phyloP scores from a whole-genome alignment of 2,888 invertebrate genomes.

The Lordiphosa fenestrarum region DNA sequence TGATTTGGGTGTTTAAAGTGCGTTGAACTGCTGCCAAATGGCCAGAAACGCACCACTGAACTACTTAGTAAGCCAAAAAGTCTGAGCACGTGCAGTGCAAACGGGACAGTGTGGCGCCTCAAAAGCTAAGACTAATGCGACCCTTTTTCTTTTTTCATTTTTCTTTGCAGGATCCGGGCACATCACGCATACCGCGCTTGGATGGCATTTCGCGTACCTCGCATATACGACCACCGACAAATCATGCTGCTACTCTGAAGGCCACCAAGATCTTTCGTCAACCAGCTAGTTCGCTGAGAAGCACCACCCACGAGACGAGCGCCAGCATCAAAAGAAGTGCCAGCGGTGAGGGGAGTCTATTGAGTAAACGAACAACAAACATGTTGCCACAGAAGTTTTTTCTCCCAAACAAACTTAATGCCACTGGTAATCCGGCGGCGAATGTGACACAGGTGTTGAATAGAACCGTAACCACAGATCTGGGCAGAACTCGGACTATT shows the following conservation, averaged over 20 bases:
- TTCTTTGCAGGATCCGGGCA: constrained; percentile 75
- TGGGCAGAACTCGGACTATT: constrained; percentile 5
- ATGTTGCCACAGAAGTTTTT: constrained; percentile 76
- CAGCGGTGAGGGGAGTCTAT: constrained; percentile 70
- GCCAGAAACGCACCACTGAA: constrained; percentile 65
- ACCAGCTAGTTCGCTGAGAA: constrained; percentile 46
- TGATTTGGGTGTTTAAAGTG: constrained; percentile 41
- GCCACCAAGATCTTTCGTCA: constrained; percentile 66
- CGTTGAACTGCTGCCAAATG: constrained; percentile 71
- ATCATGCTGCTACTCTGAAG: constrained; percentile 28
- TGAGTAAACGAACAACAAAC: constrained; percentile 74
- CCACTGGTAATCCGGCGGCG: neutral
- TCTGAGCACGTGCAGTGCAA: constrained; percentile 51
- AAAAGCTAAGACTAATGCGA: constrained; percentile 9
- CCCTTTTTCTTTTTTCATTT: constrained; percentile 12
- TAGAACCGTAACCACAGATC: no score
- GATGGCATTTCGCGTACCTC: constrained; percentile 73
- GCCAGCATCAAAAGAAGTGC: constrained; percentile 70
- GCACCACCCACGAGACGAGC: constrained; percentile 32
- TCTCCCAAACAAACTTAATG: constrained; percentile 38
- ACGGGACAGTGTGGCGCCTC: constrained; percentile 43
- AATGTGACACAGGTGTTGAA: no score
- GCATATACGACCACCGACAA: constrained; percentile 58
- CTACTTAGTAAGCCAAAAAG: constrained; percentile 59
- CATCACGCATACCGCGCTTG: constrained; percentile 77